These are phyloP conservation scores for Megalonaias nervosa DNA, from an alignment of 1,140 invertebrate genomes.

Conservation along the genomic window DNA sequence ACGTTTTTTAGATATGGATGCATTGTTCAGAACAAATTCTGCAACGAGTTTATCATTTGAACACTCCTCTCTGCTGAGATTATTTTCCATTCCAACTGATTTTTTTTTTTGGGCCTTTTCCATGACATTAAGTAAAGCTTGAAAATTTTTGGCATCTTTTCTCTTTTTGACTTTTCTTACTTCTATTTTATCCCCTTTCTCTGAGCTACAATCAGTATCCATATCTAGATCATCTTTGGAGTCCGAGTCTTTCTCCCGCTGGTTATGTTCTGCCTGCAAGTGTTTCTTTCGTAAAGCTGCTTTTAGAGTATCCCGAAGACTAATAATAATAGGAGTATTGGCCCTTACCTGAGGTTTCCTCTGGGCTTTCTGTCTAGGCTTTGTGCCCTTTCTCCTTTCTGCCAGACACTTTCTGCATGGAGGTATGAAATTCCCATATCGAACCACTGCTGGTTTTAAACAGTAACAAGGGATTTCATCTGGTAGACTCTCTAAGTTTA, in stretches of 20 bases:
- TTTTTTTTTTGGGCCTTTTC: slow-evolving; percentile 59
- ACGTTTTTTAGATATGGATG: slow-evolving; percentile 36
- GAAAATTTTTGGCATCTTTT: slow-evolving; percentile 63
- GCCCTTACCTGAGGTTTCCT: slow-evolving; percentile 47
- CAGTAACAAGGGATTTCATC: slow-evolving; percentile 49
- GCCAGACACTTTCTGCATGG: slow-evolving; percentile 65
- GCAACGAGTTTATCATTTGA: slow-evolving; percentile 48
- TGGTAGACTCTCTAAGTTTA: slow-evolving; percentile 58
- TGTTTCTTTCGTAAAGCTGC: slow-evolving; percentile 52
- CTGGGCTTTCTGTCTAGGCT: slow-evolving; percentile 46
- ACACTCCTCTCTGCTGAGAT: slow-evolving; percentile 24
- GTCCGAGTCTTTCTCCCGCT: slow-evolving; percentile 22
- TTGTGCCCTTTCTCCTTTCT: slow-evolving; percentile 49
- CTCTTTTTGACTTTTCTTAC: slow-evolving; percentile 25
- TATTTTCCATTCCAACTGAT: slow-evolving; percentile 12
- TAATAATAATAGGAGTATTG: slow-evolving; percentile 66
- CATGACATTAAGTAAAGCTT: slow-evolving; percentile 64
- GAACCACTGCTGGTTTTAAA: slow-evolving; percentile 36
- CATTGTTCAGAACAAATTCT: slow-evolving; percentile 60
- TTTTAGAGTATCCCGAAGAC: slow-evolving; percentile 63
- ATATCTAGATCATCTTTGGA: slow-evolving; percentile 21
- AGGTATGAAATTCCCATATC: slow-evolving; percentile 42
- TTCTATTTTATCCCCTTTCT: slow-evolving; percentile 11
- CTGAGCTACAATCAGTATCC: slow-evolving; percentile 35
- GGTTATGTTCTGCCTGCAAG: slow-evolving; percentile 41